Evolutionary conservation across 2,797 vertebrate genomes (phyloP), one percentile per base, ranked within the genome.

Genomic region (Gallinago stenura): DNA sequence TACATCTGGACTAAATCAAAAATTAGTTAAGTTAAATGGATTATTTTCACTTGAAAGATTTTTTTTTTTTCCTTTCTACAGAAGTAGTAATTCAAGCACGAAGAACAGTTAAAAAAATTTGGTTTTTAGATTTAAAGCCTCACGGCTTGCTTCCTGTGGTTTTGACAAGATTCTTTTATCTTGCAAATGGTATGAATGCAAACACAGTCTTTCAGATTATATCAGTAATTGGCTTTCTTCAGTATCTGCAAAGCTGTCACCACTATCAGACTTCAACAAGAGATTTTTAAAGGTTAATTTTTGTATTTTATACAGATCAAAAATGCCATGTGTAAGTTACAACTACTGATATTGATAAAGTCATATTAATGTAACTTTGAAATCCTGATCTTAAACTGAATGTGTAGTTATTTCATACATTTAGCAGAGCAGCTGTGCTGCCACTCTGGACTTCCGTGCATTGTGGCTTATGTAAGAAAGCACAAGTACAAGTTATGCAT

Each of bases 301-400:
- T 45, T 0, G 0, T 41, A 41, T 51, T 54, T 93, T 28, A 35
- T 48, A 39, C 24, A 54, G 33, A 17, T 61, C 1, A 3, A 35
- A 83, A 92, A 35, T 73, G 25, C 17, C 14, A n/a, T 8, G 30
- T 85, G 6, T 61, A 45, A 64, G 28, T 76, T 77, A 62, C 20
- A 83, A 9, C 26, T 54, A n/a, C 31, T 60, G 45, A 39, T 62
- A 25, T 7, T n/a, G 39, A 54, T 77, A 35, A 65, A 89, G 41
- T 77, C 16, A 25, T 35, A 53, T 9, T 50, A 84, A 30, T 30
- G 10, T 11, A 56, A 30, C 17, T 85, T 68, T 37, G 21, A 79
- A 69, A 70, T 70, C 25, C 24, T 72, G 15, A 30, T 33, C 25
- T 43, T 69, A 56, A 88, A 54, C 10, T 28, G 48, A 64, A 45